phyloP scores from a whole-genome alignment of 2,888 invertebrate genomes.

The Ichneumoninae sp. region DNA sequence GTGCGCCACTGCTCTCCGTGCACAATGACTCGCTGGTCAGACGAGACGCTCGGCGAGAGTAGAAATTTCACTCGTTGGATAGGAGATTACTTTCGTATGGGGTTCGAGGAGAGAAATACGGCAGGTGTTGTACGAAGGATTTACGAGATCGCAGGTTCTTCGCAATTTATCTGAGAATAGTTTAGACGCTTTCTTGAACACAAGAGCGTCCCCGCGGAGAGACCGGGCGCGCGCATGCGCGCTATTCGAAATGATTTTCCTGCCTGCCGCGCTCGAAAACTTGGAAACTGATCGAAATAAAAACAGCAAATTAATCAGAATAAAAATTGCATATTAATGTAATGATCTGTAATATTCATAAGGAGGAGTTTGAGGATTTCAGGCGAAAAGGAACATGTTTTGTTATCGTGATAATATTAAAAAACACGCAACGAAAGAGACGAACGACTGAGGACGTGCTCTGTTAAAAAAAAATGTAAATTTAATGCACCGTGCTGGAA shows the following conservation, averaged over 20 bases:
- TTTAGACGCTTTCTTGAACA: slow-evolving; percentile 69
- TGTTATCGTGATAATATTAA: neutral
- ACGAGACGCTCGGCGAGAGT: slow-evolving; percentile 36
- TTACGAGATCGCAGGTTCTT: neutral
- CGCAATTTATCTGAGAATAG: slow-evolving; percentile 6
- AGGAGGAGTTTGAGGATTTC: neutral
- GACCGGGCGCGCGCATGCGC: slow-evolving; percentile 53
- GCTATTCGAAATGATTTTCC: slow-evolving; percentile 50
- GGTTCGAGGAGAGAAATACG: slow-evolving; percentile 13
- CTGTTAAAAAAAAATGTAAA: no score
- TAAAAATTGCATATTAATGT: neutral
- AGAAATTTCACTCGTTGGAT: slow-evolving; percentile 13
- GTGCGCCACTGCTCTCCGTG: slow-evolving; percentile 37
- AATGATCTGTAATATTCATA: neutral
- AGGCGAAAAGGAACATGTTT: neutral
- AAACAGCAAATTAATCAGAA: neutral
- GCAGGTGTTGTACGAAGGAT: slow-evolving; percentile 3
- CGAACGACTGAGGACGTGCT: neutral
- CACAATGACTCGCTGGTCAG: slow-evolving; percentile 36
- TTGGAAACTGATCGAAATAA: neutral
- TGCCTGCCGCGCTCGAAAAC: neutral
- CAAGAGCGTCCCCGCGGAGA: slow-evolving; percentile 60
- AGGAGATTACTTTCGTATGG: slow-evolving; percentile 24
- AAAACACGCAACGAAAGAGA: neutral
- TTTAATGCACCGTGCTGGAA: no score